Percentiles rank a stretch among this genome's conserved stretches.
Conservation (phyloP, 2,113 vertebrate species). For the Cryptoleucopteryx plumbea region DNA sequence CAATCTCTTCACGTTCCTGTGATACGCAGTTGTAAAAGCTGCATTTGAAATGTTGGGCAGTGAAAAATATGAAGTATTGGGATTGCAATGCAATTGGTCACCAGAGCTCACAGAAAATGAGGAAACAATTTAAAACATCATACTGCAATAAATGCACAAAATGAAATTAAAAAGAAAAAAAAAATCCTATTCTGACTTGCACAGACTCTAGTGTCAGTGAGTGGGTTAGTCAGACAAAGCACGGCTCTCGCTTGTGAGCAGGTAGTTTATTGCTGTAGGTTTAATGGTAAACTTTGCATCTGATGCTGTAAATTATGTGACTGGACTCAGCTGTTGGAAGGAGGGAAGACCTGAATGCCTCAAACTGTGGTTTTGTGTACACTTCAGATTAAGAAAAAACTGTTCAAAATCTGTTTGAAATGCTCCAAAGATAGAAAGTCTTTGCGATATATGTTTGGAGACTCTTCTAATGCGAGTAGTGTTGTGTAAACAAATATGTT, state of each 20-base stretch:
- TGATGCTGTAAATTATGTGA: no score
- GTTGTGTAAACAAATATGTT: background rate
- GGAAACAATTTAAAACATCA: background rate
- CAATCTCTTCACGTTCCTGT: background rate
- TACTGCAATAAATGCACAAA: background rate
- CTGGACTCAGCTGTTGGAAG: background rate
- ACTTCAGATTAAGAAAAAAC: background rate
- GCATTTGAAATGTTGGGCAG: background rate
- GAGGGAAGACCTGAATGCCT: background rate
- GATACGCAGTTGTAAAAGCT: background rate
- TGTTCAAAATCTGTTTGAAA: background rate
- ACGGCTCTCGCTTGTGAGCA: accelerated
- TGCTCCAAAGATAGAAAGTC: background rate
- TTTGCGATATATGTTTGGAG: background rate
- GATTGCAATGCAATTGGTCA: background rate
- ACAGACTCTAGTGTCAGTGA: background rate
- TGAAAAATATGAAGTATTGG: background rate
- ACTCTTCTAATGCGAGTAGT: no score
- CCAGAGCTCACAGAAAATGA: background rate
- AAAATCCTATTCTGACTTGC: background rate
- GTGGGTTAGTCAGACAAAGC: background rate
- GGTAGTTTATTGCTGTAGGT: background rate
- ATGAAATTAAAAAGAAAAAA: background rate
- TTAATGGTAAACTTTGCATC: background rate
- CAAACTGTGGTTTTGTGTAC: background rate